Base-by-base conservation (phyloP, 2,797 vertebrate species). In the Helarctos malayanus region DNA sequence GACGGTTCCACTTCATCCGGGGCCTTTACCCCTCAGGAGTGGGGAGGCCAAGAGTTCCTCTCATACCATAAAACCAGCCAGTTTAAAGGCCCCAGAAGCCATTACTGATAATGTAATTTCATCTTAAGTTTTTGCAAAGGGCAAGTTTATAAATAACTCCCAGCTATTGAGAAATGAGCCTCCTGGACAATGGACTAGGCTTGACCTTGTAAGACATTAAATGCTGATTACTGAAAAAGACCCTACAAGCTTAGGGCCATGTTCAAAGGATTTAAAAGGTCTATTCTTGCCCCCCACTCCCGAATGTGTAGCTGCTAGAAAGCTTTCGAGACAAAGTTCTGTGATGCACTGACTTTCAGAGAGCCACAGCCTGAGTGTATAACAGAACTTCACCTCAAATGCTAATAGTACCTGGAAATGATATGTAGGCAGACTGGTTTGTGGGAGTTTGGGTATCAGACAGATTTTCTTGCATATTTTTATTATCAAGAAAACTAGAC, bases 261-360 rank as follows among this genome's bases (percentile, higher is more conserved):
- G 63, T 68, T 96, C 76, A 95, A 94, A 95, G 75, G 32, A 84
- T 52, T 85, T 78, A 71, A 96, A 95, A 93, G 73, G 78, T 86
- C 95, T 95, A 11, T 84, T 95, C 56, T 93, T 95, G 47, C 71
- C 56, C 95, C 95, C 94, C 52, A 93, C 78, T 91, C 79, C 68
- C 95, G 7, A 90, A 97, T 38, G 90, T 87, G 94, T 47, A 95
- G 98, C 94, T 80, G 98, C 96, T 97, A 82, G 97, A 97, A 97
- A 98, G 98, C 98, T 98, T 98, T 98, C 98, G 98, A 99, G 98
- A 98, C 99, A 98, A 99, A 99, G 99, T 99, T 99, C 99, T 99
- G 99, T 99, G 98, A 99, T 99, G 99, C 99, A 99, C 99, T 99
- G 99, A 98, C 98, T 97, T 97, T 97, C 97, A 97, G 97, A 98